A percentile compares a stretch with the other conserved stretches of the same genome.
Evolutionary conservation across 1,140 invertebrate species (phyloP).

Genomic region (Cephus cinctus): DNA sequence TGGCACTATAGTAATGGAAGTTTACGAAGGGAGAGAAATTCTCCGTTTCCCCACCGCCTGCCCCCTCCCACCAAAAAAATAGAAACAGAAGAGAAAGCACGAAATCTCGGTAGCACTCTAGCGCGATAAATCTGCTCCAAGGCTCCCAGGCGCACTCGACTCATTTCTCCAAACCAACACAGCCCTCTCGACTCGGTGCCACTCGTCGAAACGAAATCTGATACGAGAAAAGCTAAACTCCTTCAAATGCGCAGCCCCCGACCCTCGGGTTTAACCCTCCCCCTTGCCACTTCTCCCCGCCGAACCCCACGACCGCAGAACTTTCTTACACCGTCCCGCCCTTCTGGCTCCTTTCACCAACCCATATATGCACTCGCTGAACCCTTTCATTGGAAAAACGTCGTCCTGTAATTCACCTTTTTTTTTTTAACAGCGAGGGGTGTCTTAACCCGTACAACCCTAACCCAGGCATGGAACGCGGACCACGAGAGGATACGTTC

Average conservation of each 20-base stretch:
- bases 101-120: too few species aligned
- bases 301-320: too few species aligned
- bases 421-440: too few species aligned
- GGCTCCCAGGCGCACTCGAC: conserved; percentile 36
- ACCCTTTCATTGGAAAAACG: conserved; percentile 40
- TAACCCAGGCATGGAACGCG: too few species aligned
- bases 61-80: too few species aligned
- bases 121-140: too few species aligned
- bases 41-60: not conserved
- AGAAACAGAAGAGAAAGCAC: too few species aligned
- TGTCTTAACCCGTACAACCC: too few species aligned
- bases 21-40: not conserved
- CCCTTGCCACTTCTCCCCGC: conserved; percentile 7
- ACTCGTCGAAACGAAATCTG: conserved; percentile 44
- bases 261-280: conserved; percentile 8
- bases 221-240: conserved; percentile 48
- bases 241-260: conserved; percentile 35
- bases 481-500: too few species aligned
- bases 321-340: conserved; percentile 8
- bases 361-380: conserved; percentile 33
- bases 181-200: conserved; percentile 41
- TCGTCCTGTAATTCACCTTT: conserved; percentile 34
- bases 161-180: conserved; percentile 43
- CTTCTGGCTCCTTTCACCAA: conserved; percentile 27
- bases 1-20: too few species aligned